phyloP scores from a whole-genome alignment of 2,888 invertebrate species.

The Apotomis turbidana region DNA sequence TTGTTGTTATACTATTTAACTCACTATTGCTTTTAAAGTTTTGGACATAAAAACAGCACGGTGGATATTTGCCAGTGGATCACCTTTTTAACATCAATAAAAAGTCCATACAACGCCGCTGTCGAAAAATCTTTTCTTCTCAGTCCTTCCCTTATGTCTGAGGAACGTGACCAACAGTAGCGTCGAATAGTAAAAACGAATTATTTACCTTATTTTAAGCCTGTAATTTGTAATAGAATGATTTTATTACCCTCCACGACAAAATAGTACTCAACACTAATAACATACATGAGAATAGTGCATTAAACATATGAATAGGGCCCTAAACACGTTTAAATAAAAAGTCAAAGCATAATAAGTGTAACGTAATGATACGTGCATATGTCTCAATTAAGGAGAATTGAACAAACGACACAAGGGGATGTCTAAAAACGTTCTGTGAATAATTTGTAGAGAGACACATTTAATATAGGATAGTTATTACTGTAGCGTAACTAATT shows the following conservation, averaged over 20 bases:
- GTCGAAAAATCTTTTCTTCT: no score
- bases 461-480: conserved; percentile 33
- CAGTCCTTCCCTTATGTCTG: no score
- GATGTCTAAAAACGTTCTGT: conserved; percentile 24
- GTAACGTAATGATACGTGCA: conserved; percentile 44
- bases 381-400: conserved; percentile 72
- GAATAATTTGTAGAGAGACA: conserved; percentile 16
- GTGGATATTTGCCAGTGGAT: no score
- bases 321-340: conserved; percentile 16
- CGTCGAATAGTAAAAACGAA: no score
- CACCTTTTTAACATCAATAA: no score
- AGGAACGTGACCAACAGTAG: no score
- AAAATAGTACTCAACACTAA: neutral
- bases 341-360: conserved; percentile 13
- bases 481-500: conserved; percentile 29
- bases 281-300: neutral
- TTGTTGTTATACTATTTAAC: no score
- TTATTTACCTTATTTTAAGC: neutral
- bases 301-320: conserved; percentile 14
- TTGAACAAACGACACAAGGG: conserved; percentile 30
- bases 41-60: no score
- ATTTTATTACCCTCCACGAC: neutral
- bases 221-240: neutral
- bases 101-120: no score
- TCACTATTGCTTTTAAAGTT: no score